These are phyloP conservation scores for Entomyzon cyanotis DNA, from an alignment of 2,113 vertebrate genomes.

Conservation along the genomic window DNA sequence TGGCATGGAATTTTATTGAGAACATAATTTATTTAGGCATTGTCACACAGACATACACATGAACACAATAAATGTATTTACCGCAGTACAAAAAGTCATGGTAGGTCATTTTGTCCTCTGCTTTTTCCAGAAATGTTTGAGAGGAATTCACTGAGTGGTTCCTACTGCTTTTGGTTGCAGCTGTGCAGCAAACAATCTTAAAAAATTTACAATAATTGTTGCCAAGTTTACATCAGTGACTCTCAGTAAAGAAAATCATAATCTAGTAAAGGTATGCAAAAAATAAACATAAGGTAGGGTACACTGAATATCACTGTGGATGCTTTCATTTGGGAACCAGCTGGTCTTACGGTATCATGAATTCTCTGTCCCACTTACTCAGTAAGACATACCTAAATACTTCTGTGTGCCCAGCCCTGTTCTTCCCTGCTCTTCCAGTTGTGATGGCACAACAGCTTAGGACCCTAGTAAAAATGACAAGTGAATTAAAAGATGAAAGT, in stretches of 20 bases:
- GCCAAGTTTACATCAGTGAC: neutral
- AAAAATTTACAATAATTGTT: neutral
- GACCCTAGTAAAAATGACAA: neutral
- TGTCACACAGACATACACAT: neutral
- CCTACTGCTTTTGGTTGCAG: neutral
- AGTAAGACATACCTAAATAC: neutral
- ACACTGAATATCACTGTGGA: neutral
- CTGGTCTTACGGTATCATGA: neutral
- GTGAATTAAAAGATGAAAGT: neutral
- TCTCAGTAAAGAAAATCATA: neutral
- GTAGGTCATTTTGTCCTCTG: neutral
- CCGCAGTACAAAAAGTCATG: constrained; percentile 31
- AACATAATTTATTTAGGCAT: constrained; percentile 2
- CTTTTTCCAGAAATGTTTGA: neutral
- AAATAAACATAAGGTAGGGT: neutral
- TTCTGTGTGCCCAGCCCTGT: neutral
- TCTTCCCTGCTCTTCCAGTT: neutral
- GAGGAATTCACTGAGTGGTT: neutral
- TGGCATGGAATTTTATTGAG: neutral
- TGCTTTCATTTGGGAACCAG: neutral
- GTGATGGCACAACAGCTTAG: neutral
- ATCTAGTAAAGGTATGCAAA: neutral
- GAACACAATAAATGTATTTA: neutral
- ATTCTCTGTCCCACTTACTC: neutral
- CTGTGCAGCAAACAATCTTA: neutral